These are phyloP conservation scores for Sula dactylatra DNA, from an alignment of 2,113 vertebrate species.

Conservation along the genomic window DNA sequence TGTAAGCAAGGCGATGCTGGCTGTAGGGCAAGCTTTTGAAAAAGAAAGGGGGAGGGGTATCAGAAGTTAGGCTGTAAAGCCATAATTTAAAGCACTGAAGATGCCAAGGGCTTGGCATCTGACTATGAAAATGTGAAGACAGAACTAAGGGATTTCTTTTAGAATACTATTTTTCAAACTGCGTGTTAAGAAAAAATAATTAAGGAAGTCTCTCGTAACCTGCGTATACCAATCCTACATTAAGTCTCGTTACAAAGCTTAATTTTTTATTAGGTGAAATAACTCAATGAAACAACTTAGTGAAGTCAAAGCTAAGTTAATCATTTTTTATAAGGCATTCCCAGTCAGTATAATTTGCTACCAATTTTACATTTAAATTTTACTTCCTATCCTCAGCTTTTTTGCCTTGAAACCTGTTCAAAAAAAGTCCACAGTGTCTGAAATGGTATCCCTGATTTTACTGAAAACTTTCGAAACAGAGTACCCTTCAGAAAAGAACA, in stretches of 20 bases:
- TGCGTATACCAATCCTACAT: background rate
- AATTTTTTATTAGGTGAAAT: background rate
- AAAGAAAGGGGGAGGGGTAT: accelerated
- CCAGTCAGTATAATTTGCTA: background rate
- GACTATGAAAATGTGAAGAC: background rate
- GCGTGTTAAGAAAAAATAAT: background rate
- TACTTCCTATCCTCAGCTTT: background rate
- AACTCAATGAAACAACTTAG: background rate
- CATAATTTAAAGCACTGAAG: background rate
- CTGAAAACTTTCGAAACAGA: background rate
- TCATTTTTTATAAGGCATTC: background rate
- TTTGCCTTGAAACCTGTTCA: background rate
- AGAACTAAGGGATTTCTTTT: background rate
- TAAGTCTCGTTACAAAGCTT: background rate
- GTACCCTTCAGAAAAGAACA: background rate
- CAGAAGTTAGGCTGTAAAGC: background rate
- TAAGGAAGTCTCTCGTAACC: background rate
- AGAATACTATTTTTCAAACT: background rate
- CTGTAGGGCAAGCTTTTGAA: background rate
- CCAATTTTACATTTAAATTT: background rate
- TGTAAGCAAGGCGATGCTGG: background rate
- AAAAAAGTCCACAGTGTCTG: background rate
- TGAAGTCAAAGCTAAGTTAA: background rate
- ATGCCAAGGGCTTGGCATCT: background rate
- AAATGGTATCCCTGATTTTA: background rate